Conservation (phyloP, 2,797 vertebrate genomes). For the Hemitrygon akajei region DNA sequence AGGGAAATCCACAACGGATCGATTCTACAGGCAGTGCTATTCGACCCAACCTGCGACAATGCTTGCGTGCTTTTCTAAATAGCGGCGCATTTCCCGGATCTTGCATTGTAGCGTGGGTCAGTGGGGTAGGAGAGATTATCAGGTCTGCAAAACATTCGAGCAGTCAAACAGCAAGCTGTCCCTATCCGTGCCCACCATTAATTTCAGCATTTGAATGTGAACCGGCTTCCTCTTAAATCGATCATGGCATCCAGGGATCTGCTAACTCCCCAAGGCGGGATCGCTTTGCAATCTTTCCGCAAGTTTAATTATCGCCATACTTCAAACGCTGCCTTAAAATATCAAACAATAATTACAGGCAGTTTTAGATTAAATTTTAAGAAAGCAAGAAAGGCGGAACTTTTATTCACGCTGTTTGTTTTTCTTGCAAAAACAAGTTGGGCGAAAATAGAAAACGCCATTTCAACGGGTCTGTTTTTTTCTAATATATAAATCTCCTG, state of each 20-base stretch:
- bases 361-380: neutral
- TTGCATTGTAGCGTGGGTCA: neutral
- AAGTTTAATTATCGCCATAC: neutral
- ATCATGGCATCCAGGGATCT: neutral
- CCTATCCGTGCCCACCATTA: neutral
- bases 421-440: neutral
- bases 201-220: neutral
- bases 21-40: neutral
- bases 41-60: neutral
- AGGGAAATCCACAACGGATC: neutral
- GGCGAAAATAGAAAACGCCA: neutral
- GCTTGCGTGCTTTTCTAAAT: neutral
- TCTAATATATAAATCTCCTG: neutral
- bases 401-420: neutral
- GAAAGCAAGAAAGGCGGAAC: neutral
- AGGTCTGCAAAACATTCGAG: neutral
- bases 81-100: neutral
- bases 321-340: neutral
- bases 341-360: neutral
- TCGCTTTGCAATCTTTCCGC: neutral
- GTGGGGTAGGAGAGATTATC: neutral
- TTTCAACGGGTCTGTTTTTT: neutral
- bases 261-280: no score
- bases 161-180: neutral
- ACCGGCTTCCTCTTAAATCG: neutral